Conservation (phyloP, 2,113 vertebrate species). For the Nothoprocta pentlandii region DNA sequence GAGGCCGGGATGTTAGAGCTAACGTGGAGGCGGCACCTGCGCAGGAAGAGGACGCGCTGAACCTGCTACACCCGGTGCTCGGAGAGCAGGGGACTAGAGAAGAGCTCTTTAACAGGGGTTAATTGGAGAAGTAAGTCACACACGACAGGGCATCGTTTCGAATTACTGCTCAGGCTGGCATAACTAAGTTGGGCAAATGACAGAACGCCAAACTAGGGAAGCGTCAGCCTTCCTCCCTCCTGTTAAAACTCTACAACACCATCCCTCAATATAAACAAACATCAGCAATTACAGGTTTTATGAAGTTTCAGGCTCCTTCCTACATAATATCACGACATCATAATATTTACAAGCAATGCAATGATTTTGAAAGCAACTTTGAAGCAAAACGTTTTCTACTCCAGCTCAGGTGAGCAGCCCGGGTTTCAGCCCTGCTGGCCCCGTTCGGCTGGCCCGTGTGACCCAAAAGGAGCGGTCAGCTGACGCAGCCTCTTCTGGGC, state of each 20-base stretch:
- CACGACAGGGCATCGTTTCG: conserved; percentile 53
- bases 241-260: not conserved
- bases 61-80: no score
- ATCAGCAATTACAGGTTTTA: not conserved
- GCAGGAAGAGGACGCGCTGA: no score
- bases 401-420: not conserved
- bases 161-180: conserved; percentile 34
- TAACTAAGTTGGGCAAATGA: conserved; percentile 49
- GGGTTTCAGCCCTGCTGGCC: no score
- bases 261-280: not conserved
- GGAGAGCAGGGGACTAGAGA: not conserved
- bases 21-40: no score
- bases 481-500: not conserved
- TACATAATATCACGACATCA: not conserved
- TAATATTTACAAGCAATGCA: not conserved
- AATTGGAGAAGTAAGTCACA: conserved; percentile 60
- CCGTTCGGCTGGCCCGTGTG: not conserved
- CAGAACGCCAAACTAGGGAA: conserved; percentile 39
- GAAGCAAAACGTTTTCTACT: not conserved
- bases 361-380: not conserved
- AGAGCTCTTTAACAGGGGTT: conserved; percentile 71
- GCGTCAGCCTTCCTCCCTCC: not conserved
- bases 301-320: not conserved
- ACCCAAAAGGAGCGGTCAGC: not conserved
- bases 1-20: not conserved